Evolutionary conservation across 1,140 invertebrate genomes (phyloP).

Genomic region (Trichoplusia ni): DNA sequence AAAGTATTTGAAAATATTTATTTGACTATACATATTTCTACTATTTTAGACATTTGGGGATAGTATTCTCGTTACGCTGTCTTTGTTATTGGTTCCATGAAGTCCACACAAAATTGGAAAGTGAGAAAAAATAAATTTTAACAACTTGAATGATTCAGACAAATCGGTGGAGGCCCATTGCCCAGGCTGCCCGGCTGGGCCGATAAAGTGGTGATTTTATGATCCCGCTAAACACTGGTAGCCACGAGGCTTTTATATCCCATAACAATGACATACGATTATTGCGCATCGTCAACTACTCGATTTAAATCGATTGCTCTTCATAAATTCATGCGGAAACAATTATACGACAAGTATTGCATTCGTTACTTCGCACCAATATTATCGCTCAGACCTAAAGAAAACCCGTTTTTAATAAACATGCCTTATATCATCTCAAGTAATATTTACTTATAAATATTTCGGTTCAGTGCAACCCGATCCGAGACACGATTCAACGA

Average conservation of each 20-base stretch:
- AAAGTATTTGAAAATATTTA: too few relatives aligned
- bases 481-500: too few relatives aligned
- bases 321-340: constrained; percentile 38
- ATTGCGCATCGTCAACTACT: constrained; percentile 46
- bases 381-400: too few relatives aligned
- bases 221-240: constrained; percentile 46
- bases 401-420: too few relatives aligned
- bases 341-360: constrained; percentile 23
- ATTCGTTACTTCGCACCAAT: neutral
- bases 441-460: too few relatives aligned
- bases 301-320: constrained; percentile 41
- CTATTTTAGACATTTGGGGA: too few relatives aligned
- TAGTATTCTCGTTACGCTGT: too few relatives aligned
- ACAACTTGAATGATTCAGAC: constrained; percentile 12
- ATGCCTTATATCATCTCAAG: too few relatives aligned
- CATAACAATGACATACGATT: constrained; percentile 64
- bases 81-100: too few relatives aligned
- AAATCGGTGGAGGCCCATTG: neutral
- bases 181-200: too few relatives aligned
- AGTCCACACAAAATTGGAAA: neutral
- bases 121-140: constrained; percentile 19
- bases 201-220: constrained; percentile 35
- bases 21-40: too few relatives aligned
- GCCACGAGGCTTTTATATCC: constrained; percentile 55
- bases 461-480: too few relatives aligned